A percentile compares a stretch with the other conserved stretches of the same genome.
Conservation (phyloP, 2,797 vertebrate species). For the Discoglossus pictus region DNA sequence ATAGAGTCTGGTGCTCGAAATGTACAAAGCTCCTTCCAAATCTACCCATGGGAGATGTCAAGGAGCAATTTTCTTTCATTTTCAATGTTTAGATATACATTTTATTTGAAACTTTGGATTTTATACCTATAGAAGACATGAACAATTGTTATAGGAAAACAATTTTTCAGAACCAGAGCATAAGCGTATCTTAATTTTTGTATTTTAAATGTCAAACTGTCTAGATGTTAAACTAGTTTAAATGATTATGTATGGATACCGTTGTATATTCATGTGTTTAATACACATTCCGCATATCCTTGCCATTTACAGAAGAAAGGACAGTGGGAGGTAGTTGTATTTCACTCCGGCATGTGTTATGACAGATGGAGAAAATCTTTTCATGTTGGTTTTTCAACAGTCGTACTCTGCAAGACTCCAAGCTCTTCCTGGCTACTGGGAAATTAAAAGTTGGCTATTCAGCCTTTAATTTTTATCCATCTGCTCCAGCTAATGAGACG, state of each 20-base stretch:
- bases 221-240: constrained; percentile 41
- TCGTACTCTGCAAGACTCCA: constrained; percentile 72
- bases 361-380: constrained; percentile 78
- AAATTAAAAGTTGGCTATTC: constrained; percentile 83
- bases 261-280: constrained; percentile 53
- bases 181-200: constrained; percentile 19
- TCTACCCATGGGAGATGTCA: constrained; percentile 5
- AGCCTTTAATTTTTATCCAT: constrained; percentile 86
- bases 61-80: constrained; percentile 13
- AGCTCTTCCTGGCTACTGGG: constrained; percentile 75
- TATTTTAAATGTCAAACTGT: constrained; percentile 32
- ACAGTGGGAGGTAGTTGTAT: constrained; percentile 67
- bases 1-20: background rate
- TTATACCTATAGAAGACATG: background rate
- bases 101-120: constrained; percentile 1
- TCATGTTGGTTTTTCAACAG: constrained; percentile 74
- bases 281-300: constrained; percentile 58
- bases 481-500: constrained; percentile 84
- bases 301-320: constrained; percentile 60
- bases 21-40: background rate
- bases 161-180: background rate
- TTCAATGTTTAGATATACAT: constrained; percentile 13
- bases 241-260: constrained; percentile 52
- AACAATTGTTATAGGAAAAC: background rate
- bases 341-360: constrained; percentile 69